Conservation (phyloP, 1,140 invertebrate genomes). For the Rhopalosiphum maidis region DNA sequence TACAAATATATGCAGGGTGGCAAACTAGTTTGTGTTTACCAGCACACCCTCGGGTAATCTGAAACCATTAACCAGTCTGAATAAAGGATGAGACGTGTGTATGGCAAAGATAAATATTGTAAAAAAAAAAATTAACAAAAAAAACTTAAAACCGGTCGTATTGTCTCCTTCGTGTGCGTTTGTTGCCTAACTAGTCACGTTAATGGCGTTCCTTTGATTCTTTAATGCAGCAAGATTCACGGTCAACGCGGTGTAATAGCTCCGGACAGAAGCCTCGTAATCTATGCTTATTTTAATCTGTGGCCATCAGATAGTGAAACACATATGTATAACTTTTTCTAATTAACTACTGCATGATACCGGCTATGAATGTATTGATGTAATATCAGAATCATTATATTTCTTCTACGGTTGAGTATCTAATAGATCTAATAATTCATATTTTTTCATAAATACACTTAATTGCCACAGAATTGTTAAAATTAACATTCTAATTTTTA, state of each 20-base stretch:
- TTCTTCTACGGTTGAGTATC: neutral
- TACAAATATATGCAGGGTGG: neutral
- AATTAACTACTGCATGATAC: neutral
- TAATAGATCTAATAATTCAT: neutral
- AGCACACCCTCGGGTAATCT: neutral
- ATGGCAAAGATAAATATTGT: constrained; percentile 6
- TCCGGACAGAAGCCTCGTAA: neutral
- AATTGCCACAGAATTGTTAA: no score
- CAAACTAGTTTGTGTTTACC: neutral
- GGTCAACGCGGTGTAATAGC: neutral
- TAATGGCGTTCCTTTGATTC: constrained; percentile 21
- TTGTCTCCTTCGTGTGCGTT: neutral
- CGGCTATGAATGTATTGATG: neutral
- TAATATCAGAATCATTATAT: neutral
- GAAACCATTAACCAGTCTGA: constrained; percentile 19
- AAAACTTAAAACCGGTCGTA: constrained; percentile 34
- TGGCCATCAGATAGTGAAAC: neutral
- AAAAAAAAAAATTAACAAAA: neutral
- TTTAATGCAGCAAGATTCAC: neutral
- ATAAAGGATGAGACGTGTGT: neutral
- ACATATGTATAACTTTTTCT: neutral
- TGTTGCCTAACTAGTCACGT: constrained; percentile 1
- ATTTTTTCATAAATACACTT: no score
- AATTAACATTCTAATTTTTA: no score
- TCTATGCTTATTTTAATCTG: constrained; percentile 6